A percentile compares a stretch with the other conserved stretches of the same genome.
These are phyloP conservation scores for Brachionus paranguensis DNA, from an alignment of 1,140 invertebrate species.

Conservation along the genomic window DNA sequence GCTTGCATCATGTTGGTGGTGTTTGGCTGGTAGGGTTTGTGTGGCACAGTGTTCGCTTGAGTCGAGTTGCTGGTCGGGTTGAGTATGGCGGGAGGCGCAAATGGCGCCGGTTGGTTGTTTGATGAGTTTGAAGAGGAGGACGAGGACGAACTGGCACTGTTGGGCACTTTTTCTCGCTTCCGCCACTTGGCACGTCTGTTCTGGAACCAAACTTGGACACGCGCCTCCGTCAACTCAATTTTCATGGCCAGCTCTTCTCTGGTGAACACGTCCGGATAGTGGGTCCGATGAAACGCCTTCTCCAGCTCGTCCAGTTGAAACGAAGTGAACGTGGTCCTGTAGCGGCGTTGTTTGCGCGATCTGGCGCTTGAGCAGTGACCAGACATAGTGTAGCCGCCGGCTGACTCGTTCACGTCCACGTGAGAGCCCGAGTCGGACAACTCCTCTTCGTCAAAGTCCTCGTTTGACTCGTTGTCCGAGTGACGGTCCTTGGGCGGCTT, in stretches of 20 bases:
- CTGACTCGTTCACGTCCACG: background rate
- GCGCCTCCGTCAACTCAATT: constrained; percentile 89
- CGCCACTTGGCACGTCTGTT: constrained; percentile 97
- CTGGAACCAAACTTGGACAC: constrained; percentile 99
- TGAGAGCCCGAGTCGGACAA: constrained; percentile 24
- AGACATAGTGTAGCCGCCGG: background rate
- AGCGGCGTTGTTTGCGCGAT: constrained; percentile 62
- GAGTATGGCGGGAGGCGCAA: background rate
- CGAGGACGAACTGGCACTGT: constrained; percentile 57
- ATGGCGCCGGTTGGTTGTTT: background rate
- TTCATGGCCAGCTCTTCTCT: constrained; percentile 85
- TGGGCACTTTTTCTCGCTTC: constrained; percentile 78
- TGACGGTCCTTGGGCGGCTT: background rate
- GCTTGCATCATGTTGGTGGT: background rate
- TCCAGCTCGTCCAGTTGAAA: constrained; percentile 98
- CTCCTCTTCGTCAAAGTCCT: constrained; percentile 7
- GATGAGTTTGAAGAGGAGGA: background rate
- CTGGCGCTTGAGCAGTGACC: constrained; percentile 41
- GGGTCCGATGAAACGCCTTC: constrained; percentile 85
- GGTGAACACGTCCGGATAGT: constrained; percentile 98
- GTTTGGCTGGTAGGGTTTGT: background rate
- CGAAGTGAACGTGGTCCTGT: constrained; percentile 93
- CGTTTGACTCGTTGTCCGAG: constrained; percentile 17
- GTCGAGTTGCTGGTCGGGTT: background rate
- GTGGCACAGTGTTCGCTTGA: background rate